These are phyloP conservation scores for Mola mola DNA, from an alignment of 2,113 vertebrate genomes.

Conservation along the genomic window DNA sequence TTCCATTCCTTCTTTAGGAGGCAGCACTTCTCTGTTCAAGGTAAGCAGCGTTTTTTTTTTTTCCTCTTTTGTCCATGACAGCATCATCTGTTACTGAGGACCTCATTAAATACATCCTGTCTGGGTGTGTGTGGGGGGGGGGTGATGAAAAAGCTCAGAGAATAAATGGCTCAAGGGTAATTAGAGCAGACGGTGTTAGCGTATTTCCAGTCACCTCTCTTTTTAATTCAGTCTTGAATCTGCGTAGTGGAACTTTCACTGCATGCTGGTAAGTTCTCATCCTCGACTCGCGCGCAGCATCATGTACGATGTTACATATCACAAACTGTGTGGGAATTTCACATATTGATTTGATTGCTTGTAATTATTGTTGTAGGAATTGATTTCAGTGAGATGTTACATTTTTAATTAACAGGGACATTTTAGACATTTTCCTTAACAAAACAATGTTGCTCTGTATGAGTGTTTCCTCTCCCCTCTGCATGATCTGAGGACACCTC, in stretches of 20 bases:
- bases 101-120: conserved; percentile 67
- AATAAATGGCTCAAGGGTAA: conserved; percentile 60
- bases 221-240: conserved; percentile 10
- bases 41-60: conserved; percentile 56
- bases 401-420: conserved; percentile 3
- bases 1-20: conserved; percentile 41
- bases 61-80: conserved; percentile 6
- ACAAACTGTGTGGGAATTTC: background rate
- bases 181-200: conserved; percentile 57
- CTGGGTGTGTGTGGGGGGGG: conserved; percentile 18
- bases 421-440: background rate
- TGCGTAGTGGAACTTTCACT: conserved; percentile 51
- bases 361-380: background rate
- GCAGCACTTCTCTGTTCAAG: conserved; percentile 54
- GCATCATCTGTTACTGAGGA: conserved; percentile 45
- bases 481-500: conserved; percentile 36
- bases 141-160: conserved; percentile 31
- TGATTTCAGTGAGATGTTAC: conserved; percentile 69
- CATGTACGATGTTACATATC: conserved; percentile 23
- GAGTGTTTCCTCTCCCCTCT: conserved; percentile 45
- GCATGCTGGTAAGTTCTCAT: conserved; percentile 25
- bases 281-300: conserved; percentile 32
- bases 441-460: conserved; percentile 66
- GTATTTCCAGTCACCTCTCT: conserved; percentile 24
- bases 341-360: too few species aligned